Conservation (phyloP, 2,113 vertebrate genomes). For the Dolichallabes microphthalmus region DNA sequence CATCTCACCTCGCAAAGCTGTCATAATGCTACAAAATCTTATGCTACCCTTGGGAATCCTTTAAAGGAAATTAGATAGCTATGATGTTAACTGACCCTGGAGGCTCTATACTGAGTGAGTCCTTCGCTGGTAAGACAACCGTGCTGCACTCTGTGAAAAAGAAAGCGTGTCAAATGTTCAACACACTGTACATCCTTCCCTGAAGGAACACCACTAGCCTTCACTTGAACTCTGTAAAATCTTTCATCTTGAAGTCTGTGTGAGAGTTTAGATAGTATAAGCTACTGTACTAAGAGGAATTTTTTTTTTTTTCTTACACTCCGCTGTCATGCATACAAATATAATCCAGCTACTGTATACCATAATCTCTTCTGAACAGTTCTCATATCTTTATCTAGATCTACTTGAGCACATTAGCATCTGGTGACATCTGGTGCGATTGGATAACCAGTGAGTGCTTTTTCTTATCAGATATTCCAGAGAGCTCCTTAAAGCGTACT, state of each 20-base stretch:
- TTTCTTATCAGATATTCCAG: slow-evolving; percentile 22
- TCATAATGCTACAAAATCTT: background rate
- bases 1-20: background rate
- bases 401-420: background rate
- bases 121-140: slow-evolving; percentile 4
- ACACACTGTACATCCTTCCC: background rate
- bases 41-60: background rate
- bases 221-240: background rate
- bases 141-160: slow-evolving; percentile 4
- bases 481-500: slow-evolving; percentile 14
- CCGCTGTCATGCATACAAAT: background rate
- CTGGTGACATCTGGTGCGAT: background rate
- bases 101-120: slow-evolving; percentile 6
- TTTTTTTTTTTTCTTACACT: background rate
- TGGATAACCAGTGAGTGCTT: background rate
- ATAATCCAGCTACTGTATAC: background rate
- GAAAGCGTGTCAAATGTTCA: slow-evolving; percentile 6
- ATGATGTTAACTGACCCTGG: background rate
- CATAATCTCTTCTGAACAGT: background rate
- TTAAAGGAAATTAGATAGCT: slow-evolving; percentile 1
- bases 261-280: slow-evolving; percentile 8
- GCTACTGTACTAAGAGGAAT: background rate
- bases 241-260: slow-evolving; percentile 12
- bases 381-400: background rate
- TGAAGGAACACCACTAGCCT: slow-evolving; percentile 14